Percentiles rank a stretch among this genome's conserved stretches.
Evolutionary conservation across 2,113 vertebrate genomes (phyloP).

Genomic region (Marmota flaviventris): DNA sequence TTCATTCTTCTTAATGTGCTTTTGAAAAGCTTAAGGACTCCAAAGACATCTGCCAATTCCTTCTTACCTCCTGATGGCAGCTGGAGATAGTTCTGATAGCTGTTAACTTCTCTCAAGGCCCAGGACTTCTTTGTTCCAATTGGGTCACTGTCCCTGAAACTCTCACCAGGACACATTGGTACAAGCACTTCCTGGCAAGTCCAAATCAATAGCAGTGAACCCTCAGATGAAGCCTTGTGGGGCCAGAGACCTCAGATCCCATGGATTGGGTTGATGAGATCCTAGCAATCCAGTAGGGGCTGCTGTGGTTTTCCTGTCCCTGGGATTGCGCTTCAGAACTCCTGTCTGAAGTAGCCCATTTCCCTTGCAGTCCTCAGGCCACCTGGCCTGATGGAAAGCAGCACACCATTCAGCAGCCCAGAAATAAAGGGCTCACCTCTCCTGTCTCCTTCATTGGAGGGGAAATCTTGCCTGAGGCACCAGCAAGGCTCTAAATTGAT

Average conservation of each 20-base stretch:
- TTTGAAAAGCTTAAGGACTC: neutral
- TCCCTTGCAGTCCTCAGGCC: neutral
- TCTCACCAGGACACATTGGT: neutral
- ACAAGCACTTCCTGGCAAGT: neutral
- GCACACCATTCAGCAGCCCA: slow-evolving; percentile 65
- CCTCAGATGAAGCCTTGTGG: too few species aligned
- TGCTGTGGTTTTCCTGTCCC: neutral
- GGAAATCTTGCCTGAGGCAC: slow-evolving; percentile 89
- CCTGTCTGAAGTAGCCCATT: neutral
- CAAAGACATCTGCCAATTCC: neutral
- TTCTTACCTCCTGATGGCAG: neutral
- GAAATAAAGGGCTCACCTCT: slow-evolving; percentile 83
- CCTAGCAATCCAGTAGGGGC: neutral
- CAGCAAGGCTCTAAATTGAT: slow-evolving; percentile 90
- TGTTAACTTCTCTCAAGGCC: neutral
- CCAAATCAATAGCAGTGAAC: neutral
- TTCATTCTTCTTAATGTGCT: neutral
- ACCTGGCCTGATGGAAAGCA: neutral
- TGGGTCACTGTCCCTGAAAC: neutral
- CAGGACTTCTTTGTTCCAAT: neutral
- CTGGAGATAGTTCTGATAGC: neutral
- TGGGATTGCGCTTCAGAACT: neutral
- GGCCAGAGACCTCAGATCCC: neutral
- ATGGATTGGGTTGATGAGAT: neutral
- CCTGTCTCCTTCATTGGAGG: slow-evolving; percentile 86